Evolutionary conservation across 1,140 invertebrate species (phyloP).

Genomic region (Drosophila grimshawi): DNA sequence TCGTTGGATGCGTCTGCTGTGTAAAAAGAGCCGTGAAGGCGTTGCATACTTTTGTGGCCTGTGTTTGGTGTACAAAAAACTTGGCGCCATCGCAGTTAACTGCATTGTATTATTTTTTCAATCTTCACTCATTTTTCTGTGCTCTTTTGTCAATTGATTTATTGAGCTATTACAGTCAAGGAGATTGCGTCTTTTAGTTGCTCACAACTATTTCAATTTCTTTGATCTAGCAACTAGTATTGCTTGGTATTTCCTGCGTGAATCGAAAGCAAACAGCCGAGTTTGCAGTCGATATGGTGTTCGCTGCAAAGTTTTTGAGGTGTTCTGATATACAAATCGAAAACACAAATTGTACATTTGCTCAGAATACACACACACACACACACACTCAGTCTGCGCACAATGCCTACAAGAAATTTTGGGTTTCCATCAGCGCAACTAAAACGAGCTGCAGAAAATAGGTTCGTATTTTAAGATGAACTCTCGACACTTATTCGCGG

Average conservation of each 20-base stretch:
- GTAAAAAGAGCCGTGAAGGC: conserved; percentile 45
- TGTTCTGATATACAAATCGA: too few relatives aligned
- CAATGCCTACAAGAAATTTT: too few relatives aligned
- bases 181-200: conserved; percentile 40
- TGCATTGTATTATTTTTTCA: neutral
- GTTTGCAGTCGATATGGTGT: too few relatives aligned
- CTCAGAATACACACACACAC: too few relatives aligned
- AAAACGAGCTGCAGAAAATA: conserved; percentile 61
- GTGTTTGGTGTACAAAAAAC: conserved; percentile 4
- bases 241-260: too few relatives aligned
- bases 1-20: neutral
- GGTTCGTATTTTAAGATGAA: conserved; percentile 39
- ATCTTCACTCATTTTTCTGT: neutral
- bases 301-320: too few relatives aligned
- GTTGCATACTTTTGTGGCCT: conserved; percentile 53
- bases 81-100: conserved; percentile 6
- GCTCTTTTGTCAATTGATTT: conserved; percentile 45
- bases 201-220: neutral
- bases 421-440: too few relatives aligned
- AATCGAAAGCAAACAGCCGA: too few relatives aligned
- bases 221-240: too few relatives aligned
- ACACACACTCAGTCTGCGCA: too few relatives aligned
- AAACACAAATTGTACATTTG: too few relatives aligned
- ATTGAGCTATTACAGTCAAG: conserved; percentile 60
- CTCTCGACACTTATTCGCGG: conserved; percentile 4